Percentiles rank a stretch among this genome's conserved stretches.
Conservation (phyloP, 2,888 invertebrate genomes). For the Hypena proboscidalis region DNA sequence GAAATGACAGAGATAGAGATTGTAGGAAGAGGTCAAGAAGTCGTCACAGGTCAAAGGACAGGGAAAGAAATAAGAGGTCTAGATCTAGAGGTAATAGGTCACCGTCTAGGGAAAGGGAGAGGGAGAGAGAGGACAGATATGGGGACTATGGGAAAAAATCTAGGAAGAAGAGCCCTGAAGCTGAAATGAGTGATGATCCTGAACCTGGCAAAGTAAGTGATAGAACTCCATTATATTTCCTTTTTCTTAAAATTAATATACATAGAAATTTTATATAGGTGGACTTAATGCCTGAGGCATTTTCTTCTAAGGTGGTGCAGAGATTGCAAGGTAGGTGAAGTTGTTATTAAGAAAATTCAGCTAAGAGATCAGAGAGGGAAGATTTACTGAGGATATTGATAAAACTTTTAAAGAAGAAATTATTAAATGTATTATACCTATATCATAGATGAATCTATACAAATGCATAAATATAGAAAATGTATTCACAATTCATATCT, state of each 20-base stretch:
- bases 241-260: background rate
- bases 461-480: no score
- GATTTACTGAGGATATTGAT: no score
- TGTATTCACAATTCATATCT: no score
- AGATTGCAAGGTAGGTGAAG: no score
- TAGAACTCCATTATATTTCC: background rate
- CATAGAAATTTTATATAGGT: no score
- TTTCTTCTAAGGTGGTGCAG: no score
- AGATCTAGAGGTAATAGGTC: constrained; percentile 55
- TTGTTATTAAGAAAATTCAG: no score
- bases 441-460: no score
- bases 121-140: constrained; percentile 49
- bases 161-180: constrained; percentile 77
- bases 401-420: no score
- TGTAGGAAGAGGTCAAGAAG: constrained; percentile 55
- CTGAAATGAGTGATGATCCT: constrained; percentile 89
- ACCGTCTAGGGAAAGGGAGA: constrained; percentile 55
- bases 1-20: constrained; percentile 46
- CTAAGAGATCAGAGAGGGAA: no score
- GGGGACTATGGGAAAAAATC: constrained; percentile 62
- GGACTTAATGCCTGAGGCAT: no score
- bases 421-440: no score
- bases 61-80: constrained; percentile 50
- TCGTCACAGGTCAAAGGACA: constrained; percentile 52
- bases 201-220: constrained; percentile 88